phyloP scores from a whole-genome alignment of 2,113 vertebrate genomes.

The Fukomys damarensis region DNA sequence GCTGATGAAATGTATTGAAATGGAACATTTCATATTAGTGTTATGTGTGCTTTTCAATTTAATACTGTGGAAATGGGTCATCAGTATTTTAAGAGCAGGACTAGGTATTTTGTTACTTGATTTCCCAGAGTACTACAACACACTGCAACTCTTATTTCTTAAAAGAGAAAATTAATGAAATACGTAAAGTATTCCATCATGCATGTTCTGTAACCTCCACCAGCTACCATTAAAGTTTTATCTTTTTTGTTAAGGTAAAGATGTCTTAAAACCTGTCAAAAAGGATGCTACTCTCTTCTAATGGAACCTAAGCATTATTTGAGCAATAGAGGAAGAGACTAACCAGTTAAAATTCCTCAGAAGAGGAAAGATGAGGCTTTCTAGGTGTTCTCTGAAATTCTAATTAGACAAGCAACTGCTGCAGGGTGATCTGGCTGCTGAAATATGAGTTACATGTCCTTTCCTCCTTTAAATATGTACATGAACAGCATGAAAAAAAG shows the following conservation, averaged over 20 bases:
- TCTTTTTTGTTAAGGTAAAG: not conserved
- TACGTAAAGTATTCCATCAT: not conserved
- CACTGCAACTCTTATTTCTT: slow-evolving; percentile 2
- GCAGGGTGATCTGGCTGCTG: not conserved
- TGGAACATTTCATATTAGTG: not conserved
- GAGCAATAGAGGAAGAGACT: not conserved
- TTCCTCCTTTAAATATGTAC: not conserved
- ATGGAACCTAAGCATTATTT: not conserved
- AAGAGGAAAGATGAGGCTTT: slow-evolving; percentile 21
- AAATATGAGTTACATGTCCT: not conserved
- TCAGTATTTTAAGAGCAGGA: slow-evolving; percentile 18
- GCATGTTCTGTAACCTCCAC: slow-evolving; percentile 2
- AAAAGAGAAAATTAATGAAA: not conserved
- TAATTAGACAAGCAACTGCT: slow-evolving; percentile 17
- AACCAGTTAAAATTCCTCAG: not conserved
- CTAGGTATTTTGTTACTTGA: not conserved
- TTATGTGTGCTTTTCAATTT: slow-evolving; percentile 35
- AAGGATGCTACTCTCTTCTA: slow-evolving; percentile 5
- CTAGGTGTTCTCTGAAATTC: slow-evolving; percentile 54
- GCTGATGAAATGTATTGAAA: slow-evolving; percentile 14
- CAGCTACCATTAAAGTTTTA: not conserved
- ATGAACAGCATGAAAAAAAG: slow-evolving; percentile 12
- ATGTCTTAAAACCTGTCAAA: not conserved
- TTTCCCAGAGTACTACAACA: not conserved
- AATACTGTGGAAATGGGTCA: slow-evolving; percentile 15